Base-by-base conservation (phyloP, 2,888 invertebrate species). In the Bombyx huttoni region DNA sequence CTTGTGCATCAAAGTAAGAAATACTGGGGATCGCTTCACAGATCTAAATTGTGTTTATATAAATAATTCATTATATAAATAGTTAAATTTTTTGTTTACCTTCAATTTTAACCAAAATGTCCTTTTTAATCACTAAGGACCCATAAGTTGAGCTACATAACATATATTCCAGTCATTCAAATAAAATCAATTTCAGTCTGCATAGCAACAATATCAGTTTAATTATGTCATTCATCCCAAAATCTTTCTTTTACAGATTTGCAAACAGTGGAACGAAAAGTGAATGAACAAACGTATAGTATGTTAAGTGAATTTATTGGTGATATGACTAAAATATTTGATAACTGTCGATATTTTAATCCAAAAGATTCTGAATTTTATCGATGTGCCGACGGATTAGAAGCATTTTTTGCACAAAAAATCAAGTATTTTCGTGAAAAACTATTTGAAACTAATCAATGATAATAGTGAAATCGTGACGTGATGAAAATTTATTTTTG, bases 311-410 rank as follows among this genome's bases (percentile, higher is more conserved):
- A 99, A 76, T 98, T 98, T 82, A 96, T 98, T 73, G 96, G 96
- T 76, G 99, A 99, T 80, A 96, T 98, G 93, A 98, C 97, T 58
- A 97, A 97, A 87, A 97, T 99, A 75, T 98, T 99, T 85, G 98
- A 99, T 89, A 99, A 99, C 87, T 99, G 99, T 90, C 94, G 98
- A 61, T 96, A 97, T 77, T 98, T 98, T 88, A 98, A 98, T 87
- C 96, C 97, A 55, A 94, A 95, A 73, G 97, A 97, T 79, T 97
- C 98, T 13, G 95, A 96, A 57, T 98, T 98, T 87, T 98, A 96
- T 88, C 95, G 97, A 72, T 98, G 98, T 89, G 98, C 98, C 24
- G 98, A 98, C 78, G 94, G 95, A 52, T 90, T 99, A 58, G 98
- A 99, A 89, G 94, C 95, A 56, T 98, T 94, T 83, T 98, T 99